Base-by-base conservation (phyloP, 1,140 invertebrate genomes). In the Gerris buenoi region DNA sequence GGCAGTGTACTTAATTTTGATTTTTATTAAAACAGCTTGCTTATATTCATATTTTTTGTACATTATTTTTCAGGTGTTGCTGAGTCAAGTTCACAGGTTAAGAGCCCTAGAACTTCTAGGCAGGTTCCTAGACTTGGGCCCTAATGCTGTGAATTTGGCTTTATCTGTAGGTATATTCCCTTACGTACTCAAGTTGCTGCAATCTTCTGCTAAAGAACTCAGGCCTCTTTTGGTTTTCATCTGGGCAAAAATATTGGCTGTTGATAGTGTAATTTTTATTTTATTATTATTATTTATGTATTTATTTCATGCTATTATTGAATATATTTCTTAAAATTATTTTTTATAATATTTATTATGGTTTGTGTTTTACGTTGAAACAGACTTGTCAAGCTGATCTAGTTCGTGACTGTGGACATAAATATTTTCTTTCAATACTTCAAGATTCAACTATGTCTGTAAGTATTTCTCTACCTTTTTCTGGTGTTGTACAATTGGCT, bases 241-340 rank as follows among this genome's bases (percentile, higher is more conserved):
- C 70, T 99, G 97, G 97, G 95, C 97, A 3, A 98, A 98, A 82
- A 98, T 99, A 71, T 80, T 99, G 62, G 94, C 95, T 67, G 93
- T 98, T 14, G 97, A 99, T 78, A 88, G 86, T 77, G 93, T 94
- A 77, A 83, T 84, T 84, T 46, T 62, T 26, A 25, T 27, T 59
- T 60, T 22, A 22, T 60, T 60, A 14, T 60, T 3, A 13, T 60
- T 22, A 5, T 15, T 60, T 25, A 14, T 60, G 10, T 13, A 60
- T 60, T 22, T 22, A 15, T 60, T 60, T 25, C 22, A 46, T n/a
- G n/a, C n/a, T n/a, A n/a, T n/a, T n/a, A n/a, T n/a, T n/a, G n/a
- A n/a, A n/a, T n/a, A n/a, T n/a, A n/a, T n/a, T n/a, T n/a, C n/a
- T n/a, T n/a, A n/a, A n/a, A n/a, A n/a, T n/a, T n/a, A n/a, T n/a